Conservation (phyloP, 2,113 vertebrate species). For the Vulpes vulpes region DNA sequence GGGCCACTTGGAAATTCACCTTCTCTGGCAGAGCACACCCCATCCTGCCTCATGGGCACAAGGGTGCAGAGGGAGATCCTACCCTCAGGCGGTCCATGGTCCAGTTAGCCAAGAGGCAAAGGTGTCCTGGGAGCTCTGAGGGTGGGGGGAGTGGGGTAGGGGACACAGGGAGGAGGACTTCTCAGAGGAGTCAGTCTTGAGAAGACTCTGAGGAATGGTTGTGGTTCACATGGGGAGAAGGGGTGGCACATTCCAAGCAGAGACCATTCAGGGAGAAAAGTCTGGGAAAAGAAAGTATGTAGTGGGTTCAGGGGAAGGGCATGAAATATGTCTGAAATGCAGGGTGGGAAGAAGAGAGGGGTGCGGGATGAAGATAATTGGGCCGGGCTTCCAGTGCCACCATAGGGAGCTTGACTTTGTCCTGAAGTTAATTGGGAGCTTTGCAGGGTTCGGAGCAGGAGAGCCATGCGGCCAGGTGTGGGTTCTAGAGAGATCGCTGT, state of each 20-base stretch:
- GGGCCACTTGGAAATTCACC: not conserved
- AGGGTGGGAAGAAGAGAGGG: not conserved
- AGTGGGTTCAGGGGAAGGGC: not conserved
- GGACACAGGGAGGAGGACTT: not conserved
- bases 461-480: accelerated
- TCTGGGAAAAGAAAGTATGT: not conserved
- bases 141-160: not conserved
- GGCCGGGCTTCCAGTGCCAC: not conserved
- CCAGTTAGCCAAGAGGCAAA: not conserved
- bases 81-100: not conserved
- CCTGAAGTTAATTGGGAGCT: not conserved
- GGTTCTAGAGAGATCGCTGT: not conserved
- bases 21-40: accelerated
- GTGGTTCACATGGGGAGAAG: not conserved
- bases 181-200: not conserved
- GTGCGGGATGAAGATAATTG: not conserved
- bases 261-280: not conserved
- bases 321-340: not conserved
- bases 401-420: not conserved
- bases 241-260: not conserved
- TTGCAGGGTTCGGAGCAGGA: not conserved
- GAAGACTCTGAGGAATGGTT: not conserved
- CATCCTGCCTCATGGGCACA: accelerated
- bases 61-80: not conserved
- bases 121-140: not conserved